Conservation (phyloP, 2,797 vertebrate genomes). For the Phalanger gymnotis region DNA sequence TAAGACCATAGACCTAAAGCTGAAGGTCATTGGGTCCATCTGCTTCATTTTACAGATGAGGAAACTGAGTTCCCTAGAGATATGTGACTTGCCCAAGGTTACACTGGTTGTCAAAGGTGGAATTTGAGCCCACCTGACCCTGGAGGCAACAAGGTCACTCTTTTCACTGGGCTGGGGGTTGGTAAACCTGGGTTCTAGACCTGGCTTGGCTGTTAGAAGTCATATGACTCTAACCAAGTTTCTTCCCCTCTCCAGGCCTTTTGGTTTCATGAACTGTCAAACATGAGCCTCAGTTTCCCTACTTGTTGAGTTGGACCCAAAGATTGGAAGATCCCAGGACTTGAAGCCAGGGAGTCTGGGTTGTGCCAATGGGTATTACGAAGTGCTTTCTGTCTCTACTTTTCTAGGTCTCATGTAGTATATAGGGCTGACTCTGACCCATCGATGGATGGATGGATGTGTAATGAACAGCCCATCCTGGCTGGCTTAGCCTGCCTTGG, state of each 20-base stretch:
- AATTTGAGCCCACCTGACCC: background rate
- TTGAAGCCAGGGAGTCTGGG: background rate
- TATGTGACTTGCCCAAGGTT: background rate
- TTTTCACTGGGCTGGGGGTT: background rate
- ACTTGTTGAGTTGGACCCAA: background rate
- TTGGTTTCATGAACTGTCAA: background rate
- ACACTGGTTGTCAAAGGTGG: background rate
- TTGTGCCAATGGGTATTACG: background rate
- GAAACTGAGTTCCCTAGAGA: background rate
- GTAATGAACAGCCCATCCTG: background rate
- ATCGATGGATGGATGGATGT: background rate
- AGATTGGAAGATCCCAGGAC: background rate
- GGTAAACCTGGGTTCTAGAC: background rate
- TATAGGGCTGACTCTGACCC: background rate
- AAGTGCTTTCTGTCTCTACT: background rate
- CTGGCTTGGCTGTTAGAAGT: background rate
- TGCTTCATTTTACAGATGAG: background rate
- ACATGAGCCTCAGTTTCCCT: background rate
- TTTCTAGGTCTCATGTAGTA: background rate
- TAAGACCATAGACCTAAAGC: background rate
- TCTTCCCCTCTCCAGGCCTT: background rate
- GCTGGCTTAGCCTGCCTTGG: background rate
- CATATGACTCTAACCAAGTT: background rate
- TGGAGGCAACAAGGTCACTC: background rate
- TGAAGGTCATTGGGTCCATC: background rate